phyloP scores from a whole-genome alignment of 2,797 vertebrate species.

The Anabacerthia variegaticeps region DNA sequence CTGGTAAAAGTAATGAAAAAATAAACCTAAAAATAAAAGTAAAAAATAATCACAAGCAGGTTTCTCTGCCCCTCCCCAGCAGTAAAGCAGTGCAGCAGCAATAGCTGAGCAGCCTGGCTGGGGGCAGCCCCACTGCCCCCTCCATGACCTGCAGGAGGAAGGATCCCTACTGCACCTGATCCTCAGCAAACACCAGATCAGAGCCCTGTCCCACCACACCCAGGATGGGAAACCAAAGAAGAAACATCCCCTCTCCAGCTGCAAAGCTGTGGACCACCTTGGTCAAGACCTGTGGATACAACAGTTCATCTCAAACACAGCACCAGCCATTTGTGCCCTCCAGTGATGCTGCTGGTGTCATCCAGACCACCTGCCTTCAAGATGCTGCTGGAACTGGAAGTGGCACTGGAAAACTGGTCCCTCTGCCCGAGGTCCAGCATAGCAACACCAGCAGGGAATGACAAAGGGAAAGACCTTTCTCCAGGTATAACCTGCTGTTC shows the following conservation, averaged over 20 bases:
- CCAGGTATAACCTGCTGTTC: background rate
- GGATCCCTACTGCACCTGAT: background rate
- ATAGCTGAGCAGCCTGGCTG: background rate
- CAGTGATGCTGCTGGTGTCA: background rate
- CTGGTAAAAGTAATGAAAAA: background rate
- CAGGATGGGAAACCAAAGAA: background rate
- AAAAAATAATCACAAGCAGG: background rate
- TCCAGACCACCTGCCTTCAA: background rate
- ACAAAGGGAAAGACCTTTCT: background rate
- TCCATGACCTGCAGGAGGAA: background rate
- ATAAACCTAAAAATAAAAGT: background rate
- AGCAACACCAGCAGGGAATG: background rate
- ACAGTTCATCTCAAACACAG: background rate
- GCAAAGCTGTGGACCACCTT: background rate
- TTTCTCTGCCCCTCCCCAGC: background rate
- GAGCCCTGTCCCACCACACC: background rate
- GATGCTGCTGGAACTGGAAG: background rate
- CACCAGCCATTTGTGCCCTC: background rate
- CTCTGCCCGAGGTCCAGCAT: background rate
- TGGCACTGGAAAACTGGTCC: background rate
- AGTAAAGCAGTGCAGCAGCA: background rate
- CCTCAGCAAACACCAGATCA: background rate
- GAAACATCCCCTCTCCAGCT: background rate
- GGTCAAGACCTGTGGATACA: background rate
- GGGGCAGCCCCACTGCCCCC: background rate